These are phyloP conservation scores for Catharus bicknelli DNA, from an alignment of 2,113 vertebrate genomes.

Conservation along the genomic window DNA sequence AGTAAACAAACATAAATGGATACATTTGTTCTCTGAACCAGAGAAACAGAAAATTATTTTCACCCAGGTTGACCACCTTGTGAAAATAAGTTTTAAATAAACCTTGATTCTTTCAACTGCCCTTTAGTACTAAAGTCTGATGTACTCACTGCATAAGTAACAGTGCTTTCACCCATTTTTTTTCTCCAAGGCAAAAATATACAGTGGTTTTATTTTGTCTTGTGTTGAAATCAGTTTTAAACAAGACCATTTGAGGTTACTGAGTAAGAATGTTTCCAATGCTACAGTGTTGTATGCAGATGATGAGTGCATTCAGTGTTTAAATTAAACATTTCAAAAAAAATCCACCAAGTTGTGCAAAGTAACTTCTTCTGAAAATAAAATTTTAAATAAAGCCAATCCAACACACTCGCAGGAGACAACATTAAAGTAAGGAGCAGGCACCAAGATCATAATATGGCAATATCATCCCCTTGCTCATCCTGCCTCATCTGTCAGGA, in stretches of 20 bases:
- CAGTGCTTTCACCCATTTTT: constrained; percentile 11
- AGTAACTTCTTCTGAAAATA: constrained; percentile 54
- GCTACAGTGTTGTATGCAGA: constrained; percentile 71
- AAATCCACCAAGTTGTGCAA: constrained; percentile 73
- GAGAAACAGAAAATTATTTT: constrained; percentile 71
- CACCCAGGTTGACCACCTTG: constrained; percentile 50
- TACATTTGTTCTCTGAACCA: constrained; percentile 71
- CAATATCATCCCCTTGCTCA: constrained; percentile 20
- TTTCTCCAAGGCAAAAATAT: constrained; percentile 28
- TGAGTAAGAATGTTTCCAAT: constrained; percentile 52
- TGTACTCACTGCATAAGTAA: neutral
- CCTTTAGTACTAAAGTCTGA: constrained; percentile 10
- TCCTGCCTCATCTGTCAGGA: neutral
- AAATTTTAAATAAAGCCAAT: constrained; percentile 72
- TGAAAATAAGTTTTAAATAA: constrained; percentile 64
- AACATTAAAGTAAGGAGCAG: constrained; percentile 60
- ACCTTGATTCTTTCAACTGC: constrained; percentile 7
- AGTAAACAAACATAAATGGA: constrained; percentile 21
- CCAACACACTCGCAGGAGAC: constrained; percentile 41
- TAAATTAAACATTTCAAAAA: neutral
- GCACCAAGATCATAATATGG: constrained; percentile 67
- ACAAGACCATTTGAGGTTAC: constrained; percentile 69
- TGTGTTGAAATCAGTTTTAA: neutral
- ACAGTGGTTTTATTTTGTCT: constrained; percentile 56
- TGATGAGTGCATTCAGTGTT: constrained; percentile 68